Percentiles rank a stretch among this genome's conserved stretches.
These are phyloP conservation scores for Scaptomyza reducta DNA, from an alignment of 2,888 invertebrate species.

Conservation along the genomic window DNA sequence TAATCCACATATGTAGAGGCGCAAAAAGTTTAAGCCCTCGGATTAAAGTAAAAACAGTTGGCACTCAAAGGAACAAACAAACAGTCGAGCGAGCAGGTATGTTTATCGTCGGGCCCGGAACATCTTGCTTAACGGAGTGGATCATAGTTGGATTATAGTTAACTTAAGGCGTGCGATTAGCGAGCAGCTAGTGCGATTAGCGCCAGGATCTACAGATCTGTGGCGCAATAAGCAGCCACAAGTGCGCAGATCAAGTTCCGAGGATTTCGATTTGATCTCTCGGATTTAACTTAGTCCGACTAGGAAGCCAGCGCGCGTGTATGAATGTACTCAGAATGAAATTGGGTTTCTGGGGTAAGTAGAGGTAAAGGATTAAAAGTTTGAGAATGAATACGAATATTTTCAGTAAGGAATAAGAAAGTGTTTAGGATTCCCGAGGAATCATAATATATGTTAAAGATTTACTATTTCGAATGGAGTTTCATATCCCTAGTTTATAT, in stretches of 20 bases:
- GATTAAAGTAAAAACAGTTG: constrained; percentile 68
- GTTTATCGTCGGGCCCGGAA: constrained; percentile 42
- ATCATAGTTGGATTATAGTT: constrained; percentile 74
- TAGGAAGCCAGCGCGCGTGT: constrained; percentile 35
- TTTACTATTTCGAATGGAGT: too few relatives aligned
- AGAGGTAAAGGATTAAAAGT: background rate
- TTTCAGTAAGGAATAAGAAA: too few relatives aligned
- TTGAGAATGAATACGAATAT: background rate
- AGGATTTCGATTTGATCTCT: constrained; percentile 53
- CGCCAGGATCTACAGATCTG: constrained; percentile 56
- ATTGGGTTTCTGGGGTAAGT: background rate
- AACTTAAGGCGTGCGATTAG: constrained; percentile 69
- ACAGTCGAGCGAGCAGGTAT: constrained; percentile 20
- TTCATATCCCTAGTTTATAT: too few relatives aligned
- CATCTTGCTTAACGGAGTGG: constrained; percentile 54
- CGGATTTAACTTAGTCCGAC: constrained; percentile 48
- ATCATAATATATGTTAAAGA: too few relatives aligned
- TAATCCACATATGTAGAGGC: constrained; percentile 25
- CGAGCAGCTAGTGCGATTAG: constrained; percentile 39
- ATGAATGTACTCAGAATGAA: constrained; percentile 14
- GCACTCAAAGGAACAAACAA: constrained; percentile 4
- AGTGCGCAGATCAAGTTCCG: constrained; percentile 46
- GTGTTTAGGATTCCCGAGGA: too few relatives aligned
- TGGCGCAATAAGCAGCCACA: constrained; percentile 66
- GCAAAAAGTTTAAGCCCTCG: constrained; percentile 65